Evolutionary conservation across 2,797 vertebrate species (phyloP).

Genomic region (Rhincodon typus): DNA sequence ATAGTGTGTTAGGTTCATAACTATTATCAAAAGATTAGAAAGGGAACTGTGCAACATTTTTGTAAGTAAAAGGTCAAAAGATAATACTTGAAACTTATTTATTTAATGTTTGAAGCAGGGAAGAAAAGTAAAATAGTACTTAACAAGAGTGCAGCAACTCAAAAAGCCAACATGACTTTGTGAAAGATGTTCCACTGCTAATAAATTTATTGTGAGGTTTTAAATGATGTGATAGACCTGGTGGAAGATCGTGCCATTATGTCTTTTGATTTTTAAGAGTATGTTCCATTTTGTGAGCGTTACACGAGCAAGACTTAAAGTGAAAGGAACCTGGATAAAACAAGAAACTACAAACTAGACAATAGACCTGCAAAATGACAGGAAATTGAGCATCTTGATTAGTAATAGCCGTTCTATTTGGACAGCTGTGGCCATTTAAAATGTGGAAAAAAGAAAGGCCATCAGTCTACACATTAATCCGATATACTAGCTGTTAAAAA

Average conservation of each 20-base stretch:
- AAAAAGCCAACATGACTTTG: background rate
- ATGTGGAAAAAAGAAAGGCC: background rate
- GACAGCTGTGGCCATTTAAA: background rate
- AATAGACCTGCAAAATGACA: background rate
- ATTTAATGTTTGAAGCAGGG: background rate
- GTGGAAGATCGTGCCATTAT: background rate
- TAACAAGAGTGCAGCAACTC: background rate
- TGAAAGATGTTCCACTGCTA: background rate
- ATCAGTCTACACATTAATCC: background rate
- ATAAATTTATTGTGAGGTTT: background rate
- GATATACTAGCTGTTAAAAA: background rate
- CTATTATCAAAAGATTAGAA: background rate
- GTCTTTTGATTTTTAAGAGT: background rate
- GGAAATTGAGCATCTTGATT: background rate
- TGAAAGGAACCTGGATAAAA: background rate
- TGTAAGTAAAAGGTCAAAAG: background rate
- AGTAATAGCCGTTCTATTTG: background rate
- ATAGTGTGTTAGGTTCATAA: background rate
- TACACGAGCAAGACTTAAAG: background rate
- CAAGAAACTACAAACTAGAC: background rate
- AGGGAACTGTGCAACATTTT: background rate
- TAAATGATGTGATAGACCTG: background rate
- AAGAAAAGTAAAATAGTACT: background rate
- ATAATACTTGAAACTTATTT: background rate
- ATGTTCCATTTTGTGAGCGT: background rate